A percentile compares a stretch with the other conserved stretches of the same genome.
These are phyloP conservation scores for Drosophila neonasuta DNA, from an alignment of 2,888 invertebrate genomes.

Conservation along the genomic window DNA sequence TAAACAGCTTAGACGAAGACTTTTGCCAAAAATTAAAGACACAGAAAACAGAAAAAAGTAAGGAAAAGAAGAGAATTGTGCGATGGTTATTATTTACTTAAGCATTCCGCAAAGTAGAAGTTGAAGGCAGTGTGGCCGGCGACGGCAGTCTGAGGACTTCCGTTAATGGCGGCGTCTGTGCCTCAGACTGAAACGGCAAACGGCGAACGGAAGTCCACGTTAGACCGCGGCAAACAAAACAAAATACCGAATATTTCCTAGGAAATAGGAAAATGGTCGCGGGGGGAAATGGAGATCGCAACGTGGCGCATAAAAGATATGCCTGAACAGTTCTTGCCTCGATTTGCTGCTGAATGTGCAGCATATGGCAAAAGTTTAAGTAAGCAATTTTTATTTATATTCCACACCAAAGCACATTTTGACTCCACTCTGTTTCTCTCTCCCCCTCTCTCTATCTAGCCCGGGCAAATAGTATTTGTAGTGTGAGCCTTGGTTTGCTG, in stretches of 20 bases:
- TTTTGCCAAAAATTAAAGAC: constrained; percentile 35
- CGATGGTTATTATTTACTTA: constrained; percentile 29
- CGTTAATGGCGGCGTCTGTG: constrained; percentile 63
- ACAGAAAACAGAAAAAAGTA: neutral
- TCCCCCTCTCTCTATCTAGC: neutral
- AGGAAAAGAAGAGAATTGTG: neutral
- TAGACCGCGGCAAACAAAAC: constrained; percentile 58
- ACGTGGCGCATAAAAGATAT: constrained; percentile 55
- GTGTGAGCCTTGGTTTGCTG: constrained; percentile 5
- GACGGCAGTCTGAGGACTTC: constrained; percentile 66
- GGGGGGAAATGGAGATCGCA: constrained; percentile 38
- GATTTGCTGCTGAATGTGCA: constrained; percentile 60
- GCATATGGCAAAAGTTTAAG: constrained; percentile 75
- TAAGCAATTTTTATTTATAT: constrained; percentile 73
- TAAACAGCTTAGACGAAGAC: constrained; percentile 45
- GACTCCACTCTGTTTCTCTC: neutral
- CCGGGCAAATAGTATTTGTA: neutral
- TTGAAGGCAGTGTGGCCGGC: constrained; percentile 53
- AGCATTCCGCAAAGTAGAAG: constrained; percentile 7
- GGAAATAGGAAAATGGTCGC: constrained; percentile 9
- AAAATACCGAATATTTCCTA: constrained; percentile 31
- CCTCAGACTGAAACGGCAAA: constrained; percentile 65
- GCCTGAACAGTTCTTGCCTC: constrained; percentile 59
- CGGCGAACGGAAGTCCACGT: constrained; percentile 68
- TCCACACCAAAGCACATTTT: constrained; percentile 36